phyloP scores from a whole-genome alignment of 2,888 invertebrate genomes.

The Eledona agricola region DNA sequence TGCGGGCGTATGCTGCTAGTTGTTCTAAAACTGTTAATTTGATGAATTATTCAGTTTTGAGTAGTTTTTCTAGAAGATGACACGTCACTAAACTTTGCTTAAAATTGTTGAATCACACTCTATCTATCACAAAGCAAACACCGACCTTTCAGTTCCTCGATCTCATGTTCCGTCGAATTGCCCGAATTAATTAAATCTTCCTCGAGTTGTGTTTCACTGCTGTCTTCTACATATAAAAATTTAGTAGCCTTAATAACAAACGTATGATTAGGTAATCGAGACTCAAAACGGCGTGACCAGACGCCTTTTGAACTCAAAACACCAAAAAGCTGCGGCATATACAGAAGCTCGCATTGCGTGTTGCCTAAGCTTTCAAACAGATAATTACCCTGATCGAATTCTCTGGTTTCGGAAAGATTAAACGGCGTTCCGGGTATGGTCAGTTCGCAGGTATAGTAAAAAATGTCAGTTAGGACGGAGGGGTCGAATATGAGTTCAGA shows the following conservation, averaged over 20 bases:
- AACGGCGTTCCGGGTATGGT: conserved; percentile 71
- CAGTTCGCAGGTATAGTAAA: conserved; percentile 70
- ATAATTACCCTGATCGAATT: conserved; percentile 27
- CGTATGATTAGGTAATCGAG: conserved; percentile 3
- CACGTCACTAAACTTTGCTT: too few species aligned
- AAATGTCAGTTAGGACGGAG: conserved; percentile 64
- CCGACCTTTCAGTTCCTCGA: conserved; percentile 22
- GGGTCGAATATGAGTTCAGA: conserved; percentile 55
- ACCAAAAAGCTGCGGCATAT: background rate
- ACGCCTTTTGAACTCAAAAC: conserved; percentile 14
- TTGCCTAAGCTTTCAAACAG: conserved; percentile 12
- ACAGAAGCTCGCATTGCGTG: conserved; percentile 7
- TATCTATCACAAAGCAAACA: too few species aligned
- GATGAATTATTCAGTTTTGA: conserved; percentile 15
- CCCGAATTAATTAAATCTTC: conserved; percentile 34
- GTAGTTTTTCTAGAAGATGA: too few species aligned
- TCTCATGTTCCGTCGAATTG: conserved; percentile 22
- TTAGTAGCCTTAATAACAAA: conserved; percentile 37
- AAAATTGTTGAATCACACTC: background rate
- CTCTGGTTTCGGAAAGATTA: conserved; percentile 25
- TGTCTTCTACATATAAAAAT: conserved; percentile 40
- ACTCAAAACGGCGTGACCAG: conserved; percentile 1
- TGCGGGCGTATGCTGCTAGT: conserved; percentile 1
- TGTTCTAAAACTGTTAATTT: conserved; percentile 1
- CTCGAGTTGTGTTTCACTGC: conserved; percentile 18